Evolutionary conservation across 2,888 invertebrate species (phyloP), one percentile per base, ranked within the genome.

Genomic region (Acanthosepion pharaonis): DNA sequence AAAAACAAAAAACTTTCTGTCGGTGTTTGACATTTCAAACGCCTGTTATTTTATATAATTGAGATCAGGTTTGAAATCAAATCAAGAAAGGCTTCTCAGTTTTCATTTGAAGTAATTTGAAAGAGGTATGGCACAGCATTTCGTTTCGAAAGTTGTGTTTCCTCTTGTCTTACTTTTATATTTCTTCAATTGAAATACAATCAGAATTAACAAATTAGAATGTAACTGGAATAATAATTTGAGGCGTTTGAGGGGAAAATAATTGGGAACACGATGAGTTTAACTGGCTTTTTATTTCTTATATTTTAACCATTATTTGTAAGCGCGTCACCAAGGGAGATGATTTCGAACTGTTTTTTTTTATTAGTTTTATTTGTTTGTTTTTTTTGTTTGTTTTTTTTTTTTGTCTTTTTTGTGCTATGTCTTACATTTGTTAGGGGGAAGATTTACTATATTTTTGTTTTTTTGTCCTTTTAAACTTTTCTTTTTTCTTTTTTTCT

Each of bases 151-250:
- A 11, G 23, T n/a, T n/a, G 23, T 18, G 8, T 78, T n/a, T 78
- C 8, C 3, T n/a, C 8, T 78, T 78, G 28, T 78, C n/a, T 78
- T 78, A 78, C 78, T 78, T 78, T 78, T 78, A 78, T 78, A n/a
- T n/a, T n/a, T 78, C 15, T 78, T 78, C 78, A 78, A 28, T 5
- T 78, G n/a, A 8, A 78, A 78, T 78, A n/a, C n/a, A n/a, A 78
- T 78, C n/a, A 78, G n/a, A 78, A n/a, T 78, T 78, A 78, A 78
- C 78, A 78, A 78, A 78, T n/a, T n/a, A 78, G 9, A 78, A n/a
- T 15, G 20, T 78, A 15, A 78, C n/a, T n/a, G n/a, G n/a, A 78
- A 78, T 78, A n/a, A 78, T 78, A 78, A 78, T n/a, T n/a, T n/a
- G n/a, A n/a, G 78, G 78, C 4, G 78, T n/a, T n/a, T 78, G n/a